A percentile compares a stretch with the other conserved stretches of the same genome.
Evolutionary conservation across 2,797 vertebrate genomes (phyloP).

Genomic region (Danio tinwini): DNA sequence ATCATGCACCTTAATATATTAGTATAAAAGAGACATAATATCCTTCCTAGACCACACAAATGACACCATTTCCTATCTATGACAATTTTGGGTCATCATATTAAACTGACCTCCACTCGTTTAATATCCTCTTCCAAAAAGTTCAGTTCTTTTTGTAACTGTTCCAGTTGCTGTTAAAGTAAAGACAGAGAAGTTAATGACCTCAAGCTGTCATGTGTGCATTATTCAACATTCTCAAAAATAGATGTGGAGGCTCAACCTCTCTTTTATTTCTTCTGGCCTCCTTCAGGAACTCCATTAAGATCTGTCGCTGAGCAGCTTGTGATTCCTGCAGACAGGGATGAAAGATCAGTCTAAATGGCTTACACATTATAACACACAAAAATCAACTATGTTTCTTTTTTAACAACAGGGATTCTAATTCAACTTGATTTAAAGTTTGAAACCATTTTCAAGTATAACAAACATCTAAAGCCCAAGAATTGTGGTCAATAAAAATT

Average conservation of each 20-base stretch:
- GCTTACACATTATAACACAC: neutral
- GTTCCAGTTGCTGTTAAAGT: slow-evolving; percentile 90
- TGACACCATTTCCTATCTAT: neutral
- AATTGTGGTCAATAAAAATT: no score
- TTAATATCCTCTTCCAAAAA: slow-evolving; percentile 99
- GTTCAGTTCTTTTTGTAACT: slow-evolving; percentile 97
- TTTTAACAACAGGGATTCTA: no score
- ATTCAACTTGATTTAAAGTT: no score
- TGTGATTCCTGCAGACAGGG: slow-evolving; percentile 87
- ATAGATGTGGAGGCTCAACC: slow-evolving; percentile 71
- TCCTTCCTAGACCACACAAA: neutral
- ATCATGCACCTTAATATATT: no score
- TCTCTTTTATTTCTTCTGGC: slow-evolving; percentile 98
- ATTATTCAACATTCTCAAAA: slow-evolving; percentile 15
- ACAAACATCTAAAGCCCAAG: no score
- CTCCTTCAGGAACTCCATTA: slow-evolving; percentile 99
- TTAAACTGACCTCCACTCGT: slow-evolving; percentile 90
- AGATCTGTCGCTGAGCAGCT: slow-evolving; percentile 95
- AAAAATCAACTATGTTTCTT: no score
- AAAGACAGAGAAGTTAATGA: neutral
- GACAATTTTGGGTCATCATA: slow-evolving; percentile 24
- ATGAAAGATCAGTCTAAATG: slow-evolving; percentile 8
- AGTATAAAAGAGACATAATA: neutral
- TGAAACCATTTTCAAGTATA: no score
- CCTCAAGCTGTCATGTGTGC: neutral